Evolutionary conservation across 2,113 vertebrate genomes (phyloP), one percentile per base, ranked within the genome.

Genomic region (Corvus cornix): DNA sequence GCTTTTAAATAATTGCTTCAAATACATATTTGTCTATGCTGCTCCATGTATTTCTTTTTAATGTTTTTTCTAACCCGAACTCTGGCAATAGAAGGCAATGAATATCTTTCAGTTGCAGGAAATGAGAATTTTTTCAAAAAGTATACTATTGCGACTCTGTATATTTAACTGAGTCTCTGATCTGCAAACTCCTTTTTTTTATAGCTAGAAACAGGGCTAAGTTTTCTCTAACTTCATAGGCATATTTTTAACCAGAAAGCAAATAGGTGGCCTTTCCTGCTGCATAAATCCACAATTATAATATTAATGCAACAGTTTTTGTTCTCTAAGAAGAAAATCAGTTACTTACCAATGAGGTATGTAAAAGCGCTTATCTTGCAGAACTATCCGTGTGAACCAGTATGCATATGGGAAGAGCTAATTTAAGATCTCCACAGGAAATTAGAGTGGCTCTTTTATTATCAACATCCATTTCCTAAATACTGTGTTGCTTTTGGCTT

Each of bases 341-440:
- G 79, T 75, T 88, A 68, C 52, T 90, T 81, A 80, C 53, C 68
- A 92, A 37, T 60, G 79, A 93, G 64, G 86, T 96, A 81, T 68
- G 30, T 70, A 77, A 84, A 91, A 96, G 56, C 82, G 69, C 88
- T 94, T 96, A 89, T 94, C 92, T 95, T 77, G 75, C 92, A 96
- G 92, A 94, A 94, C 84, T 92, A 95, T 96, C 93, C 43, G 60
- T 88, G 89, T 89, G 72, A 96, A 93, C 93, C 88, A 95, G 64
- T 93, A 49, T 90, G 83, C 80, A 68, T 96, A 78, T 24, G 64
- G 95, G 83, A 96, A 92, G 79, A 96, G 80, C 88, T 96, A 96
- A 97, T 97, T 96, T 97, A 96, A 93, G 96, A 96, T 92, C 92
- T 92, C 93, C 79, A 68, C 93, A 87, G 95, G 95, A 96, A 95